Evolutionary conservation across 2,797 vertebrate genomes (phyloP), one percentile per base, ranked within the genome.

Genomic region (Pagetopsis macropterus): DNA sequence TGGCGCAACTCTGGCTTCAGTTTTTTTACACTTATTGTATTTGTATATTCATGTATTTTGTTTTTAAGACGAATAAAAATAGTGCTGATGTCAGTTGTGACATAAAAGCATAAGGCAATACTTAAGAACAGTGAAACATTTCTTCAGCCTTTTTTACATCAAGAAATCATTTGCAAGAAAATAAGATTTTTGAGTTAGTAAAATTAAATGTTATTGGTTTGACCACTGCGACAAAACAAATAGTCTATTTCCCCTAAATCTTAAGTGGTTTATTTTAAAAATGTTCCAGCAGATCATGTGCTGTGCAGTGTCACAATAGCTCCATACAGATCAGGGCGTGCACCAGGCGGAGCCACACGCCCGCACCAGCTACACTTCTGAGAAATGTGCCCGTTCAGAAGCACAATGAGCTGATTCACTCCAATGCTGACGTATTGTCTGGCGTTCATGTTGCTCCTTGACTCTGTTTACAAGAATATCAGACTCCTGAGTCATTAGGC

Each of bases 371-470:
- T 84, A 65, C 78, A 67, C 67, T 58, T 77, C 51, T 67, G 71
- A 81, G 79, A 44, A 58, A 70, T 70, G 56, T 81, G 52, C 70
- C 51, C 62, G 48, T 61, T 77, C 57, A 72, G 19, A 70, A 69
- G 77, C 82, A 91, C 91, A 94, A 90, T 84, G 87, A 85, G 77
- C 78, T 87, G 87, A 89, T 92, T 94, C 89, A 92, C 72, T 72
- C 21, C 2, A 21, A 59, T 59, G 61, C 82, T 92, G 90, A 93
- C 89, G 80, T 85, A 51, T 88, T 87, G 88, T 92, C 92, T 93
- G 88, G 83, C 80, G 55, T 88, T 78, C 76, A 50, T 73, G 69
- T 61, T 76, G 69, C 84, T 84, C 81, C 78, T 78, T 83, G 83
- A 86, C 78, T 85, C 69, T 84, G 78, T 90, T 91, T 89, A 85